Evolutionary conservation across 2,113 vertebrate species (phyloP).

Genomic region (Campylomormyrus tamandua): DNA sequence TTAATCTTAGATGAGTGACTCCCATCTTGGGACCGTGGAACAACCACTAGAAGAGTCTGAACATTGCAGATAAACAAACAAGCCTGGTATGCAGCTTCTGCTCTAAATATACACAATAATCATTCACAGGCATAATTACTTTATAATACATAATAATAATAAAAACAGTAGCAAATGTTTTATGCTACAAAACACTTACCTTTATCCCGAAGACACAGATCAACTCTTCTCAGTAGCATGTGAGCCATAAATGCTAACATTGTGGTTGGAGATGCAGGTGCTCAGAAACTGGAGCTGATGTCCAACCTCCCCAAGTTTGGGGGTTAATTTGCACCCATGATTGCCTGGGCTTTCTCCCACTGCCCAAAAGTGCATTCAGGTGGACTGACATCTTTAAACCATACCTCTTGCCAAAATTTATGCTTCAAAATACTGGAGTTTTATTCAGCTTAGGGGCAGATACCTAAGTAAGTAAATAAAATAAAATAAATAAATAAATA

Average conservation of each 20-base stretch:
- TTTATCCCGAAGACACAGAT: background rate
- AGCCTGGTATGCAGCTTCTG: background rate
- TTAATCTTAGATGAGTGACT: background rate
- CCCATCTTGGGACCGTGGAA: background rate
- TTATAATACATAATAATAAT: background rate
- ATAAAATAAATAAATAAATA: background rate
- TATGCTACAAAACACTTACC: background rate
- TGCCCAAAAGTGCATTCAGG: background rate
- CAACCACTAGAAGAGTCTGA: background rate
- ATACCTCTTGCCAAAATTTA: background rate
- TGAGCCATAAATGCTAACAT: background rate
- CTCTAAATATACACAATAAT: background rate
- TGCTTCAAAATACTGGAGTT: background rate
- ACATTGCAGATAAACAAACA: background rate
- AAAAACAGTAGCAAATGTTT: background rate
- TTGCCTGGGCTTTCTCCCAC: background rate
- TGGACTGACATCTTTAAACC: background rate
- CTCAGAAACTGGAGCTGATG: background rate
- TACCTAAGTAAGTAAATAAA: background rate
- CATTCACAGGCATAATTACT: background rate
- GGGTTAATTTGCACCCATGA: background rate
- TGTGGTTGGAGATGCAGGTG: background rate
- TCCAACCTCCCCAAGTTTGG: background rate
- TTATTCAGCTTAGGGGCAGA: background rate
- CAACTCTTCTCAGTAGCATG: background rate